These are phyloP conservation scores for Sus cebifrons DNA, from an alignment of 2,797 vertebrate species.

Conservation along the genomic window DNA sequence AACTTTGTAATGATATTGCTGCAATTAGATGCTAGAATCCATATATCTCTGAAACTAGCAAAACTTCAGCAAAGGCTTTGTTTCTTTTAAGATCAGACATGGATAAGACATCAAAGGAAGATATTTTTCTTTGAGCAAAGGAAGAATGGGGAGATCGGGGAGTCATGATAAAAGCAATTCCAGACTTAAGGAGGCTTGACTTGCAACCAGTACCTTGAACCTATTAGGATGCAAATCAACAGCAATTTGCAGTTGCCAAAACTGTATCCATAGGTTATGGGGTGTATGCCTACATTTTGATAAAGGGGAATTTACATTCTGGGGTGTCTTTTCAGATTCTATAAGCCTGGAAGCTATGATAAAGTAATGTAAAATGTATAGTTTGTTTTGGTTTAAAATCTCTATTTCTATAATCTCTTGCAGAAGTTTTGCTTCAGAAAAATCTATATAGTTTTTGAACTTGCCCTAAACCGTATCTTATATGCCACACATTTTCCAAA, in stretches of 20 bases:
- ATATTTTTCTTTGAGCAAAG: background rate
- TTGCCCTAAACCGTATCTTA: background rate
- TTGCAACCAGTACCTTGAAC: background rate
- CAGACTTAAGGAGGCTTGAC: background rate
- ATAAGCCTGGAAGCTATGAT: background rate
- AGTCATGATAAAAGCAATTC: background rate
- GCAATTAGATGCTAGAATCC: background rate
- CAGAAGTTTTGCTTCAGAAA: slow-evolving; percentile 1
- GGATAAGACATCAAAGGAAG: background rate
- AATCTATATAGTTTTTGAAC: background rate
- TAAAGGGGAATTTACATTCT: background rate
- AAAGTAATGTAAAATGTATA: background rate
- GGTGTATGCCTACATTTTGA: background rate
- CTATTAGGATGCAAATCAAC: background rate
- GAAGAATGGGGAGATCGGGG: background rate
- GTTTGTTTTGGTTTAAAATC: background rate
- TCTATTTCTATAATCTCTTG: background rate
- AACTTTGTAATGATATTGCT: background rate
- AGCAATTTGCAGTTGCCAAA: background rate
- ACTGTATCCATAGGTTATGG: background rate
- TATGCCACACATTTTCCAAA: slow-evolving; percentile 13
- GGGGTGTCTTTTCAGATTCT: too few relatives aligned
- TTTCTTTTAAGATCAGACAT: background rate
- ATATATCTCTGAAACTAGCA: background rate
- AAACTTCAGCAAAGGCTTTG: background rate